Base-by-base conservation (phyloP, 2,797 vertebrate genomes). In the Gadopsis bispinosus region DNA sequence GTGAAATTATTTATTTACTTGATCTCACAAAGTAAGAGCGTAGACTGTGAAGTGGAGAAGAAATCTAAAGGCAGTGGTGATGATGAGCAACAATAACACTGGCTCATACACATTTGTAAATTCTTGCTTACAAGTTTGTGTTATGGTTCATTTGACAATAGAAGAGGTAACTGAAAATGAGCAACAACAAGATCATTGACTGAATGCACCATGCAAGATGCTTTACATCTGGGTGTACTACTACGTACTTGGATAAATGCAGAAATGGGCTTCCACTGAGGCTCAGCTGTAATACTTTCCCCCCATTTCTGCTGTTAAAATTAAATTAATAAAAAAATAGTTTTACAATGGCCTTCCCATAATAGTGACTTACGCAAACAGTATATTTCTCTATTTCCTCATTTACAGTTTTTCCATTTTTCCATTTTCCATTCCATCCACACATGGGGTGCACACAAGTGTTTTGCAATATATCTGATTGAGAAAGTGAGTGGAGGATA, bases 1-100 rank as follows among this genome's bases (percentile, higher is more conserved):
- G 73, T 65, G 16, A 77, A 79, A 60, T n/a, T 10, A 26, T 75
- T 84, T 66, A 63, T 79, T 83, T 63, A 56, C 69, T 61, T 0
- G 0, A 65, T 51, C 75, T 56, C n/a, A 48, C 10, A 48, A 73
- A 77, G 14, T 37, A 47, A 45, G 37, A 69, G 7, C 59, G 41
- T 20, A 33, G 33, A 65, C 37, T 50, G 50, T 61, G 10, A 56
- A 73, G 68, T 71, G 54, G 61, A 75, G 53, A 45, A 79, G 39
- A 47, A 48, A 75, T 74, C 26, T 45, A 3, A 64, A 69, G 16
- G 56, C 31, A 55, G n/a, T 29, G 13, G n/a, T 33, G 26, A 9
- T 47, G 20, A 39, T 39, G 50, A 59, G 64, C 31, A 66, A 45
- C 35, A 51, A 16, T 51, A 69, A 69, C 17, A 9, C 26, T 33